A percentile compares a stretch with the other conserved stretches of the same genome.
These are phyloP conservation scores for Apotomis capreana DNA, from an alignment of 2,888 invertebrate genomes.

Conservation along the genomic window DNA sequence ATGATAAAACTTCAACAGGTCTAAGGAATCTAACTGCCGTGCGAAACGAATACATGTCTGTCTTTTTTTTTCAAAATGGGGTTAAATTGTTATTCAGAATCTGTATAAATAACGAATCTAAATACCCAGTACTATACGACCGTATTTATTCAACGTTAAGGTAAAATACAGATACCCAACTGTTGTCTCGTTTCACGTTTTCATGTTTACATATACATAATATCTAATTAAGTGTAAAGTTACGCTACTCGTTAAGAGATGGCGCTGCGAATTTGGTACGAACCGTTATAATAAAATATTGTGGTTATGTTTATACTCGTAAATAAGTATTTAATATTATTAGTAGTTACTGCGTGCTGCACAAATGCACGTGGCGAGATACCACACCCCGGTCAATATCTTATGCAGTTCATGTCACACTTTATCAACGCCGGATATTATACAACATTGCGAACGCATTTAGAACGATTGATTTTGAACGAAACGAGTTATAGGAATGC, in stretches of 20 bases:
- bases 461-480: background rate
- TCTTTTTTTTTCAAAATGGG: no score
- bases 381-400: background rate
- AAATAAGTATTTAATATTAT: background rate
- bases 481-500: no score
- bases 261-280: conserved; percentile 41
- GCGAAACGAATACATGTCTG: no score
- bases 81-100: no score
- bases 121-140: no score
- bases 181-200: no score
- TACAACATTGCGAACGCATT: background rate
- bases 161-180: no score
- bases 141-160: no score
- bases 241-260: conserved; percentile 54
- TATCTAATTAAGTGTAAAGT: no score
- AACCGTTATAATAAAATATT: background rate
- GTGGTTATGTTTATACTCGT: no score
- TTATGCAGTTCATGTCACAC: background rate
- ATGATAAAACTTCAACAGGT: background rate
- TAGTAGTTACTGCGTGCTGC: background rate
- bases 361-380: background rate
- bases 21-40: background rate
- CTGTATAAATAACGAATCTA: no score
- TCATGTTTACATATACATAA: no score
- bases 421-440: background rate